Evolutionary conservation across 64 coral and sea anemone genomes (phyloP).

Genomic region (Platygyra sinensis): DNA sequence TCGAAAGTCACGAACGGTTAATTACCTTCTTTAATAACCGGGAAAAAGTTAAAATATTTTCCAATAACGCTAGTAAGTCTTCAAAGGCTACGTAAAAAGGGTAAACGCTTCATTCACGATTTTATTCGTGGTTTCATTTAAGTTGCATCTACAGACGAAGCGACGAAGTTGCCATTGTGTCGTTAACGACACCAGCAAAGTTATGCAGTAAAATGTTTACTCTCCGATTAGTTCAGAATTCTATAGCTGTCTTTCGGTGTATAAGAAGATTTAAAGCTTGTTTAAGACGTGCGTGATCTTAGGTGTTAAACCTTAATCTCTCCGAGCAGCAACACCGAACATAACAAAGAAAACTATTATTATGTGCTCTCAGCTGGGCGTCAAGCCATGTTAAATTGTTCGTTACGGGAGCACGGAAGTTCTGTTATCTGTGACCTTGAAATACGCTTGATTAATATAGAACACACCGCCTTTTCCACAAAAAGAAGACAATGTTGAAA

Average conservation of each 20-base stretch:
- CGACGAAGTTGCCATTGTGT: background rate
- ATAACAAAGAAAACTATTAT: background rate
- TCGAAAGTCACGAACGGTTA: slow-evolving; percentile 27
- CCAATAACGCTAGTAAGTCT: background rate
- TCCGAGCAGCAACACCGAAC: background rate
- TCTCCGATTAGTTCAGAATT: background rate
- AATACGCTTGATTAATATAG: background rate
- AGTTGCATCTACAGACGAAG: background rate
- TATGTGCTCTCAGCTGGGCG: slow-evolving; percentile 14
- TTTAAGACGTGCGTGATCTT: slow-evolving; percentile 6
- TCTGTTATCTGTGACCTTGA: background rate
- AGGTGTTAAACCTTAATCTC: slow-evolving; percentile 11
- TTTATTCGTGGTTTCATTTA: background rate
- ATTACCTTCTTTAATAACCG: background rate
- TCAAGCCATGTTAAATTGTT: slow-evolving; percentile 17
- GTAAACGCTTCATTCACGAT: background rate
- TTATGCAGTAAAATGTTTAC: background rate
- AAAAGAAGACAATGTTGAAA: background rate
- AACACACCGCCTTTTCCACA: background rate
- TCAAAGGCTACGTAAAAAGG: background rate
- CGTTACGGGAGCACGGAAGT: slow-evolving; percentile 30
- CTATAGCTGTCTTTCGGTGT: background rate
- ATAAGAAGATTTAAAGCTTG: slow-evolving; percentile 16
- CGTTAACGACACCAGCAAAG: background rate
- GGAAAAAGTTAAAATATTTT: background rate